Evolutionary conservation across 2,888 invertebrate genomes (phyloP).

Genomic region (Andricus quercusramuli): DNA sequence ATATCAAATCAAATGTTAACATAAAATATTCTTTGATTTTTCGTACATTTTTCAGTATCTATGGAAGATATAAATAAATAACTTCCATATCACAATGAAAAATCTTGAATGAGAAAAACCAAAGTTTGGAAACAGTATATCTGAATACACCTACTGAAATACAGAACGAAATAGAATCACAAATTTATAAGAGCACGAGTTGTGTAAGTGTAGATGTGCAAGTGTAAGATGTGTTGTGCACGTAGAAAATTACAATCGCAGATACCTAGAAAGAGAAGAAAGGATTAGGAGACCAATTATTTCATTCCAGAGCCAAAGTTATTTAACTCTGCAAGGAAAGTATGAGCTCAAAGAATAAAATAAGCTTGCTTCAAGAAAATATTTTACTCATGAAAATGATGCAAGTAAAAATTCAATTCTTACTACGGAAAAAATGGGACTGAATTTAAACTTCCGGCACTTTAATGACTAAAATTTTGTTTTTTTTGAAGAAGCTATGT

Average conservation of each 20-base stretch:
- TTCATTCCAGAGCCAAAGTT: conserved; percentile 15
- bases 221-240: background rate
- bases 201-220: background rate
- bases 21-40: background rate
- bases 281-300: background rate
- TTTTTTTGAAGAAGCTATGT: background rate
- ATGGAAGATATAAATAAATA: background rate
- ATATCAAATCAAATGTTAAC: background rate
- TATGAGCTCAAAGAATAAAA: background rate
- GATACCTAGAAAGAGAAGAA: conserved; percentile 7
- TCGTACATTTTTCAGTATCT: background rate
- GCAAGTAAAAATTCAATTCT: background rate
- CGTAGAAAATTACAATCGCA: background rate
- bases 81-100: background rate
- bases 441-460: background rate
- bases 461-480: background rate
- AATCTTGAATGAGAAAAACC: background rate
- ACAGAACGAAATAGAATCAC: background rate
- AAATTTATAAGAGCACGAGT: background rate
- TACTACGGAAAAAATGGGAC: conserved; percentile 27
- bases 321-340: conserved; percentile 8
- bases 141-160: background rate
- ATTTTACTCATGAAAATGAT: conserved; percentile 8
- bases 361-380: background rate
- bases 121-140: background rate